Evolutionary conservation across 2,888 invertebrate genomes (phyloP), one percentile per base, ranked within the genome.

Genomic region (Nomada goodeniana): DNA sequence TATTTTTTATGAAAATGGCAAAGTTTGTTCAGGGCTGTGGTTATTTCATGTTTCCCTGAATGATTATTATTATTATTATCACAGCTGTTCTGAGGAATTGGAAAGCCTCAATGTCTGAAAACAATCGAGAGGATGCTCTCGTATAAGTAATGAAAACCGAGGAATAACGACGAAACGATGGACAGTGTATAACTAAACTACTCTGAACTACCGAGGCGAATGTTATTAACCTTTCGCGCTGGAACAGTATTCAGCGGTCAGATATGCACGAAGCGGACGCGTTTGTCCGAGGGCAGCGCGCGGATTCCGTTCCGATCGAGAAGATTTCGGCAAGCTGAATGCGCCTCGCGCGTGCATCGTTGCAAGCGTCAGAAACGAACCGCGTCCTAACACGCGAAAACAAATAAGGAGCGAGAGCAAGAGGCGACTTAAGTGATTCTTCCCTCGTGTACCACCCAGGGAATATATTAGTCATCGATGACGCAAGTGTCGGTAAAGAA

Each of bases 201-300:
- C 36, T 77, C 65, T 65, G 64, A 78, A 80, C 71, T 78, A 50
- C 59, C 80, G 70, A 80, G 80, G 79, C 79, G 79, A 78, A 80
- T 78, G 80, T 79, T 70, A 78, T 80, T 80, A 78, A 80, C 79
- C 80, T 80, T 80, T 80, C 64, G 79, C 70, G 77, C 80, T 55
- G 64, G 55, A 50, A 29, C 50, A 63, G 15, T 67, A 75, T 78
- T 78, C 63, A 65, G 57, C 67, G 50, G 53, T 53, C 61, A 75
- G 78, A 78, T 75, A 78, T 75, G 61, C 75, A 78, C 75, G 75
- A 68, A 47, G 77, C 47, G 53, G 13, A 44, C 50, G 26, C 52
- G 60, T 47, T 20, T 61, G 60, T 61, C 61, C 50, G 11, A 18
- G 23, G 18, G 67, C 20, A 36, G 36, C 20, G 20, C 15, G 36